A percentile compares a stretch with the other conserved stretches of the same genome.
These are phyloP conservation scores for Buphagus erythrorhynchus DNA, from an alignment of 2,797 vertebrate genomes.

Conservation along the genomic window DNA sequence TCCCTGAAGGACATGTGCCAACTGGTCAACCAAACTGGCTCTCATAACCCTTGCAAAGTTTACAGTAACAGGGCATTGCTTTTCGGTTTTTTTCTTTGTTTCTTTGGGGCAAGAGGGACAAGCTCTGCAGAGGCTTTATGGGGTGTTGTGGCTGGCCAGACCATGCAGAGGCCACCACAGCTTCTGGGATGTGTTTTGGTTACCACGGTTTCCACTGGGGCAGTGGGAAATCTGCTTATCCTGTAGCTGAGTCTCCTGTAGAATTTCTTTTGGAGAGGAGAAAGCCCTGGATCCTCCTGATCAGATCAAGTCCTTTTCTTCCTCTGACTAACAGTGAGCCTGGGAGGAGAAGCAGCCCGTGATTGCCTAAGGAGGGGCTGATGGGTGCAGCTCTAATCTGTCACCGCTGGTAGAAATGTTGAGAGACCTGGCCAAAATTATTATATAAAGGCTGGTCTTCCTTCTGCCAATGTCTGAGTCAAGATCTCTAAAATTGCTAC, in stretches of 20 bases:
- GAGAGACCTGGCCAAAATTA: not conserved
- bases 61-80: not conserved
- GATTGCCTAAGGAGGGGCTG: not conserved
- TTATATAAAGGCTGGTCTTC: not conserved
- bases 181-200: not conserved
- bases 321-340: not conserved
- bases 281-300: not conserved
- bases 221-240: not conserved
- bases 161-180: not conserved
- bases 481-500: not conserved
- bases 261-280: not conserved
- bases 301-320: not conserved
- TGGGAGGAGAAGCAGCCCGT: not conserved
- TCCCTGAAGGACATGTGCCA: not conserved
- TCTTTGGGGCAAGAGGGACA: not conserved
- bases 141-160: not conserved
- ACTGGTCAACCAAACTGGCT: not conserved
- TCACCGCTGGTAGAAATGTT: not conserved
- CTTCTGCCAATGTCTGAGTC: not conserved
- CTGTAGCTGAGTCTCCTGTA: not conserved
- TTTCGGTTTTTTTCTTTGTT: not conserved
- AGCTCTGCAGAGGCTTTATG: not conserved
- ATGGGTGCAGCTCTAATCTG: not conserved
- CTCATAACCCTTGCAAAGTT: not conserved
- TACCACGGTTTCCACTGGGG: accelerated